Evolutionary conservation across 2,797 vertebrate species (phyloP).

Genomic region (Myotis planiceps): DNA sequence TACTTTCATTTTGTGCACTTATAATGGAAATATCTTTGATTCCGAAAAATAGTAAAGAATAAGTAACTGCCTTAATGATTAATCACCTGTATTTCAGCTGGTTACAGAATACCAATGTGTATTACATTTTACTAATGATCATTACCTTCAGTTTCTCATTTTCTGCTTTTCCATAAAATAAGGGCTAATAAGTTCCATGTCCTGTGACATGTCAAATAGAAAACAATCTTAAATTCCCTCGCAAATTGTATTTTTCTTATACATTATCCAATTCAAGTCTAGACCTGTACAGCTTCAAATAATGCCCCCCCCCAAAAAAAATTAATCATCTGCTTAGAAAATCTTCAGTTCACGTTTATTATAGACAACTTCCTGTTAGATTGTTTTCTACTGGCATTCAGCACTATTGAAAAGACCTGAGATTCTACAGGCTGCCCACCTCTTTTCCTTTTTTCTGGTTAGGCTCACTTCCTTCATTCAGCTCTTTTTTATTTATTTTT

Average conservation of each 20-base stretch:
- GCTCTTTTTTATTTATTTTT: not conserved
- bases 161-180: conserved; percentile 46
- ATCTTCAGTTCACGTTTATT: not conserved
- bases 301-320: not conserved
- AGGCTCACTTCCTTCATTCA: not conserved
- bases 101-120: conserved; percentile 44
- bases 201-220: conserved; percentile 37
- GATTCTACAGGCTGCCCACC: not conserved
- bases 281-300: not conserved
- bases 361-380: not conserved
- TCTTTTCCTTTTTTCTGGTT: not conserved
- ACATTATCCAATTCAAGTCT: not conserved
- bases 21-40: conserved; percentile 32
- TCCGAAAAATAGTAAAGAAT: conserved; percentile 57
- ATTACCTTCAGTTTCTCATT: conserved; percentile 62
- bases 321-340: conserved; percentile 29
- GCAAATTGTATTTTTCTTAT: conserved; percentile 11
- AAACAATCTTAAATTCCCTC: conserved; percentile 48
- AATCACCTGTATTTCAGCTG: conserved; percentile 30
- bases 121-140: conserved; percentile 52
- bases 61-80: conserved; percentile 56
- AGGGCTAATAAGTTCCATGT: conserved; percentile 18
- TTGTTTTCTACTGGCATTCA: not conserved
- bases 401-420: not conserved
- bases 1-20: conserved; percentile 48